Evolutionary conservation across 2,113 vertebrate genomes (phyloP).

Genomic region (Otis tarda): DNA sequence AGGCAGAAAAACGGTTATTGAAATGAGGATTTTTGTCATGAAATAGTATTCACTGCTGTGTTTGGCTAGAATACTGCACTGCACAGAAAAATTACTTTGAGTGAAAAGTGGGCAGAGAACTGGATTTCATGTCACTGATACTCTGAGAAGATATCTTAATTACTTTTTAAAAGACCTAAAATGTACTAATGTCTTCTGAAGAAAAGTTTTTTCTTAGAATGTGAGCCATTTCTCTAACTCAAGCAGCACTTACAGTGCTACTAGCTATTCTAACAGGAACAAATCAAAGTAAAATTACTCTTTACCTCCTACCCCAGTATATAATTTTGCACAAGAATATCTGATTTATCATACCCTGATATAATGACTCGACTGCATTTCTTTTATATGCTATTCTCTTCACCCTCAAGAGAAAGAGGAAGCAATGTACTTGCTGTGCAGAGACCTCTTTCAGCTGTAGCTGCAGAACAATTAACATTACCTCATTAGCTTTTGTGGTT

Average conservation of each 20-base stretch:
- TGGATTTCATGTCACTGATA: background rate
- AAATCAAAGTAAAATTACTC: background rate
- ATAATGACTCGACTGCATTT: background rate
- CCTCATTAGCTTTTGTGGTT: constrained; percentile 52
- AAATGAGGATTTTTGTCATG: background rate
- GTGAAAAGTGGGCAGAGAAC: background rate
- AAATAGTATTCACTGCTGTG: background rate
- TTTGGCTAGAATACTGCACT: background rate
- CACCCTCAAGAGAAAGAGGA: constrained; percentile 3
- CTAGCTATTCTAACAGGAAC: background rate
- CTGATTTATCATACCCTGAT: background rate
- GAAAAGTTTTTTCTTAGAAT: background rate
- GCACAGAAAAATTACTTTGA: background rate
- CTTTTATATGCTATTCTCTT: background rate
- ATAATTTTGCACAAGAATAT: background rate
- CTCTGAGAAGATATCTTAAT: background rate
- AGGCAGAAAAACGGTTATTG: background rate
- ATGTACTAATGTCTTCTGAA: background rate
- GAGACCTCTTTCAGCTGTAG: background rate
- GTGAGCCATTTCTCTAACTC: background rate
- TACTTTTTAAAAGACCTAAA: background rate
- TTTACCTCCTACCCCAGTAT: background rate
- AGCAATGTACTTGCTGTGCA: background rate
- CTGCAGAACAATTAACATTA: constrained; percentile 18
- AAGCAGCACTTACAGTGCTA: background rate